These are phyloP conservation scores for Falco punctatus DNA, from an alignment of 2,113 vertebrate genomes.

Conservation along the genomic window DNA sequence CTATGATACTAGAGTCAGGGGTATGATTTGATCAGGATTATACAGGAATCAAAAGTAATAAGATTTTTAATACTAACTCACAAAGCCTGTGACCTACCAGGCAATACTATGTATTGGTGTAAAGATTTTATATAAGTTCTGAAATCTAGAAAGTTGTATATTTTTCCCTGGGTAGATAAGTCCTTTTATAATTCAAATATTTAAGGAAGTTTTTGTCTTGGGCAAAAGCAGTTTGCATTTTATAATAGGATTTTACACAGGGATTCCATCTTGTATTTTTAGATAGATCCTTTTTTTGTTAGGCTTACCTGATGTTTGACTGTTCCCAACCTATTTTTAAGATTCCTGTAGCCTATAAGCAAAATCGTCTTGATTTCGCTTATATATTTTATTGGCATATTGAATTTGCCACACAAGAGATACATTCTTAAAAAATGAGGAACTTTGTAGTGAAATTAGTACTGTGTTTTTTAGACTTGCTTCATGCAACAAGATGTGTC, in stretches of 20 bases:
- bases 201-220: background rate
- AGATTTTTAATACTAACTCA: background rate
- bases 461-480: background rate
- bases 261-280: background rate
- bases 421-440: background rate
- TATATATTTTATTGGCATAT: rapidly evolving
- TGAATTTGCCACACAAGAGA: background rate
- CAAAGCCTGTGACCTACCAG: background rate
- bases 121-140: background rate
- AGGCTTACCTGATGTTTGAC: background rate
- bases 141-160: background rate
- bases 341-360: background rate
- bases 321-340: background rate
- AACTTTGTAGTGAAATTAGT: background rate
- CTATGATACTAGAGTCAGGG: background rate
- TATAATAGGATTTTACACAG: background rate
- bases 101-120: background rate
- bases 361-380: background rate
- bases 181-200: background rate
- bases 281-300: background rate
- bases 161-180: background rate
- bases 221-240: background rate
- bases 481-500: background rate
- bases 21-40: background rate
- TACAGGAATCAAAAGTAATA: background rate